A percentile compares a stretch with the other conserved stretches of the same genome.
These are phyloP conservation scores for Pteropus alecto DNA, from an alignment of 2,113 vertebrate species.

Conservation along the genomic window DNA sequence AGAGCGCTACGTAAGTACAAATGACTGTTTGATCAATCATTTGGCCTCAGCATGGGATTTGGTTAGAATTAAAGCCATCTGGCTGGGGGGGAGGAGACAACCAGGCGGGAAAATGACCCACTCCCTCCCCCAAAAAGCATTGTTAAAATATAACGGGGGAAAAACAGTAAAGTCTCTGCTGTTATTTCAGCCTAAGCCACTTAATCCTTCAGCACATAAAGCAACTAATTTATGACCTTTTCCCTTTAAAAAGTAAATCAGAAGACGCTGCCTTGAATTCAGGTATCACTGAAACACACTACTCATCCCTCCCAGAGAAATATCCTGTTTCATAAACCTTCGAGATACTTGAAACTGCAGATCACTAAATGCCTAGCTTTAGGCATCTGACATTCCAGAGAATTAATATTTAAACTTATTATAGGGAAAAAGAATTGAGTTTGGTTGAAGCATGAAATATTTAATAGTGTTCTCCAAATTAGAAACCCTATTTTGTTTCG, in stretches of 20 bases:
- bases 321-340: constrained; percentile 87
- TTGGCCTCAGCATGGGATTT: constrained; percentile 75
- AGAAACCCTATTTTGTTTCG: constrained; percentile 77
- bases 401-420: constrained; percentile 90
- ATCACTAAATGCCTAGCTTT: constrained; percentile 84
- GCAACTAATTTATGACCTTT: constrained; percentile 78
- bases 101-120: constrained; percentile 75
- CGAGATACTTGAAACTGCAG: constrained; percentile 85
- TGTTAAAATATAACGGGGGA: constrained; percentile 72
- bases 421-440: constrained; percentile 82
- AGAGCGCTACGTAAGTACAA: constrained; percentile 66
- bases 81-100: constrained; percentile 69
- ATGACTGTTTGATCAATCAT: constrained; percentile 80
- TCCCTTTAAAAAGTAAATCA: constrained; percentile 77
- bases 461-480: constrained; percentile 81
- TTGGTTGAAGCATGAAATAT: constrained; percentile 82
- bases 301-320: constrained; percentile 84
- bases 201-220: constrained; percentile 77
- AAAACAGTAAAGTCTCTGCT: constrained; percentile 66
- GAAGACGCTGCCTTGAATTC: constrained; percentile 77
- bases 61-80: constrained; percentile 85
- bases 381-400: constrained; percentile 87
- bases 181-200: constrained; percentile 77
- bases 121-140: constrained; percentile 74
- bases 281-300: constrained; percentile 83